These are phyloP conservation scores for Metopolophium dirhodum DNA, from an alignment of 1,140 invertebrate genomes.

Conservation along the genomic window DNA sequence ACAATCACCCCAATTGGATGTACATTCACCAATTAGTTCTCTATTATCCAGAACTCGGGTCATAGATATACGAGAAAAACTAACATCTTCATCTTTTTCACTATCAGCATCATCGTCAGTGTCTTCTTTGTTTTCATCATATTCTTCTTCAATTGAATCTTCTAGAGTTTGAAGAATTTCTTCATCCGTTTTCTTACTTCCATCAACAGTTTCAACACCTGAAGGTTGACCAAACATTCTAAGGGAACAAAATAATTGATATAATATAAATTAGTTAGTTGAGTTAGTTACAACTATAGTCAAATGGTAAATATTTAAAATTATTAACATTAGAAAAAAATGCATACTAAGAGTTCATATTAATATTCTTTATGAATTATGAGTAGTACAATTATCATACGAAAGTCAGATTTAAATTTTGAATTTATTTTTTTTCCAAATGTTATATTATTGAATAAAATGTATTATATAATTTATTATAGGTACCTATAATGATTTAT, in stretches of 20 bases:
- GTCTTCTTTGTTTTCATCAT: neutral
- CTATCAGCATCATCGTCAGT: conserved; percentile 1
- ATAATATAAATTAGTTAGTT: neutral
- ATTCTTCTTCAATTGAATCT: neutral
- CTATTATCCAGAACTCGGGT: neutral
- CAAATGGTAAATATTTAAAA: neutral
- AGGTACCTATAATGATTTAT: too few relatives aligned
- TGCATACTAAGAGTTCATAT: neutral
- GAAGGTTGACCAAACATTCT: conserved; percentile 9
- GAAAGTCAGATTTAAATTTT: too few relatives aligned
- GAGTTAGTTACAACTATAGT: neutral
- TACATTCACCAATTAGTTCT: neutral
- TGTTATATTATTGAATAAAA: too few relatives aligned
- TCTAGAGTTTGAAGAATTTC: neutral
- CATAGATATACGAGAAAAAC: neutral
- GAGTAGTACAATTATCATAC: too few relatives aligned
- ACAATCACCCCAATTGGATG: neutral
- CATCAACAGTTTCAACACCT: conserved; percentile 1
- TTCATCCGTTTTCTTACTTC: neutral
- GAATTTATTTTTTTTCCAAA: too few relatives aligned
- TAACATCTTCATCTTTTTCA: neutral
- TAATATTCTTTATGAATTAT: neutral
- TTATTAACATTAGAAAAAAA: neutral
- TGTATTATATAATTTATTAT: too few relatives aligned
- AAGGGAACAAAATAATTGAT: neutral